Base-by-base conservation (phyloP, 2,888 invertebrate species). In the Andrena fulva region DNA sequence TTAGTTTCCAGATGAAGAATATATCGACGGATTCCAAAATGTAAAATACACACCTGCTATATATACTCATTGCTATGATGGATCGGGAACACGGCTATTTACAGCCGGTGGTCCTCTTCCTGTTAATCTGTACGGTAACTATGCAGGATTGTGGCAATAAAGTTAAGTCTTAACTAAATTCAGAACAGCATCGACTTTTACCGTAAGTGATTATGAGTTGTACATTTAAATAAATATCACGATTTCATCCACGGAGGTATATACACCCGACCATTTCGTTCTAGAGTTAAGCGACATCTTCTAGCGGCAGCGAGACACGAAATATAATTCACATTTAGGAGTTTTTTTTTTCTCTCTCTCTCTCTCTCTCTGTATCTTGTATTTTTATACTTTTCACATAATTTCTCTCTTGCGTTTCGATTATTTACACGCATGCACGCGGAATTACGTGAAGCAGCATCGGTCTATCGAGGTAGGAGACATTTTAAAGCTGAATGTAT, bases 21-120 rank as follows among this genome's bases (percentile, higher is more conserved):
- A 96, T 87, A 96, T 97, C 84, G 97, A 98, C 88, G 97, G 97
- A 4, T 96, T 97, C 91, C 97, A 97, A 94, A 97, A 97, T 90
- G 96, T 97, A 76, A 97, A 98, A 94, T 98, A 99, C 94, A 97
- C 97, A 80, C 97, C 98, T 42, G 99, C 99, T 24, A 98, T 99
- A 91, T 99, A 99, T 94, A 99, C 99, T 2, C 99, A 99, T 93
- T 98, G 98, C 94, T 99, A 99, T 94, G 99, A 99, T 94, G 96
- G 96, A 88, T 97, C 97, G 85, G 98, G 99, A 16, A 98, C 98
- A 16, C 95, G 98, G 76, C 95, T 99, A 54, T 99, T 99, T 95
- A 97, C 98, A 0, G 99, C 99, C 10, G 99, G 99, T 8, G 99
- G 99, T 0, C 99, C 99, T 0, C 95, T 99, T 73, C 98, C 98